Evolutionary conservation across 30 jellyfish, hydroid and myxozoan species (phyloP).

Genomic region (Nemopilema nomurai): DNA sequence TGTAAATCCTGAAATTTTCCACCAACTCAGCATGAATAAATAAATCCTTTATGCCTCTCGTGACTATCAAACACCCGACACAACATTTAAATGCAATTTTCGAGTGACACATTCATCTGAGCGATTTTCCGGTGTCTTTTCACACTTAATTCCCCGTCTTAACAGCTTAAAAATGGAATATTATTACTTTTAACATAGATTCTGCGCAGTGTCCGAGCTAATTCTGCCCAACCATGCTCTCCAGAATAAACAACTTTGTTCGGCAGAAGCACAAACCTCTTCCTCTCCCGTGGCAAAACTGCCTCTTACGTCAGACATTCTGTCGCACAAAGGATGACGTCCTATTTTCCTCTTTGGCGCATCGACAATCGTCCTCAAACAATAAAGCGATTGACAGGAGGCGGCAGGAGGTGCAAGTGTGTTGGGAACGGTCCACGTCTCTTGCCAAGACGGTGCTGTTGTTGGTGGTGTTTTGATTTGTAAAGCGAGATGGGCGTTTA

Average conservation of each 20-base stretch:
- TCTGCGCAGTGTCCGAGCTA: too few relatives aligned
- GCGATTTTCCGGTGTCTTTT: background rate
- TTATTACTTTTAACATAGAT: background rate
- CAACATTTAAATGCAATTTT: background rate
- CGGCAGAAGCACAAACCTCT: background rate
- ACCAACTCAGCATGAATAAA: background rate
- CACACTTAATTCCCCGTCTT: background rate
- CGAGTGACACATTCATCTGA: background rate
- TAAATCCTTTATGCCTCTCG: background rate
- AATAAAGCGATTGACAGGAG: too few relatives aligned
- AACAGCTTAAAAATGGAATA: background rate
- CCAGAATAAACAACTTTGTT: too few relatives aligned
- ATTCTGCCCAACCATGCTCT: too few relatives aligned
- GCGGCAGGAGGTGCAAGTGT: too few relatives aligned
- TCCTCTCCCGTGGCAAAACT: background rate
- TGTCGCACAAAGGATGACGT: background rate
- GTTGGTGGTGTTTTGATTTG: too few relatives aligned
- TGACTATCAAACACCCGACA: background rate
- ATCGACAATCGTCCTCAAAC: too few relatives aligned
- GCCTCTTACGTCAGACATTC: background rate
- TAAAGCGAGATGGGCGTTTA: too few relatives aligned
- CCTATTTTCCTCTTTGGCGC: background rate
- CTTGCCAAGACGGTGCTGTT: too few relatives aligned
- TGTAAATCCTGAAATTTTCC: background rate
- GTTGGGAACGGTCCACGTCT: too few relatives aligned